phyloP scores from a whole-genome alignment of 2,888 invertebrate species.

The Caenorhabditis imperialis region DNA sequence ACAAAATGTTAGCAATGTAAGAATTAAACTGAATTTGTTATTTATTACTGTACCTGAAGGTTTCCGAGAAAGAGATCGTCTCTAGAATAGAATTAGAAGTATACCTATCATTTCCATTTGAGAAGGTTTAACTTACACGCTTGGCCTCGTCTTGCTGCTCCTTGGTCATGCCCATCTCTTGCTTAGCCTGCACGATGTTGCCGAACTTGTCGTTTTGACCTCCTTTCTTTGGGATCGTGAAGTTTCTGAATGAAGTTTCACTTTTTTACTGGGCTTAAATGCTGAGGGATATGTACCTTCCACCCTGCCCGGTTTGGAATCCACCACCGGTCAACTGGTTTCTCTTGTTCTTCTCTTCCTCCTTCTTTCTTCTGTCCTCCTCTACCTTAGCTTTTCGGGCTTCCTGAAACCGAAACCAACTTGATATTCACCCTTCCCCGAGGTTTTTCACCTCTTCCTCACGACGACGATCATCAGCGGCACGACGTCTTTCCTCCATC shows the following conservation, averaged over 20 bases:
- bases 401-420: slow-evolving; percentile 52
- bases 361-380: slow-evolving; percentile 69
- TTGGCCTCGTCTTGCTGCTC: slow-evolving; percentile 99
- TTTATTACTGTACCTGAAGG: slow-evolving; percentile 27
- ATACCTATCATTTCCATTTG: not conserved
- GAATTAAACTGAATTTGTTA: slow-evolving; percentile 9
- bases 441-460: slow-evolving; percentile 69
- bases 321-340: slow-evolving; percentile 56
- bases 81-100: slow-evolving; percentile 20
- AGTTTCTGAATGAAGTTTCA: slow-evolving; percentile 63
- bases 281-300: slow-evolving; percentile 17
- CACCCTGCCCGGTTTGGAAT: slow-evolving; percentile 52
- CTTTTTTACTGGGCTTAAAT: no score
- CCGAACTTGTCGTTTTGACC: slow-evolving; percentile 78
- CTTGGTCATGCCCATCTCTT: slow-evolving; percentile 98
- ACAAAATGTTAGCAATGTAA: not conserved
- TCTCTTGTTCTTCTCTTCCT: slow-evolving; percentile 72
- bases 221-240: slow-evolving; percentile 72
- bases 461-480: slow-evolving; percentile 74
- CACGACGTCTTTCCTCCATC: slow-evolving; percentile 69
- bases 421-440: not conserved
- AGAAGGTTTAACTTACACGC: slow-evolving; percentile 46
- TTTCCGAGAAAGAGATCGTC: slow-evolving; percentile 35
- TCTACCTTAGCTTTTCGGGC: slow-evolving; percentile 71
- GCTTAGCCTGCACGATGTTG: slow-evolving; percentile 90